Conservation (phyloP, 2,888 invertebrate genomes). For the Magallana nippona region DNA sequence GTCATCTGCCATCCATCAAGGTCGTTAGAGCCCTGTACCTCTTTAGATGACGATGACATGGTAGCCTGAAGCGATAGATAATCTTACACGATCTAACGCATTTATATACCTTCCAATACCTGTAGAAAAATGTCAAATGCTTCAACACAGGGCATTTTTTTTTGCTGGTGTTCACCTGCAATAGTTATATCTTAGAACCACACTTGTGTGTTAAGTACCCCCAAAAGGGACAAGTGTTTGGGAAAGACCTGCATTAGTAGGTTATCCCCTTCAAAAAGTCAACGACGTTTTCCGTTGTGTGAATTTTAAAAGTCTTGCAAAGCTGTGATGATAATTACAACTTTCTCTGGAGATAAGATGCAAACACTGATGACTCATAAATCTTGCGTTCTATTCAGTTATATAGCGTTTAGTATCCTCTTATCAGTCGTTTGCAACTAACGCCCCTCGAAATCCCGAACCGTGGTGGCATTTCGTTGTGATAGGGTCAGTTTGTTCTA, state of each 20-base stretch:
- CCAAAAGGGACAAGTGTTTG: too few species aligned
- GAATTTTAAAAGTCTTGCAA: neutral
- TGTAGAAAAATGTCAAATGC: conserved; percentile 14
- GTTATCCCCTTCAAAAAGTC: too few species aligned
- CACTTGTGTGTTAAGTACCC: too few species aligned
- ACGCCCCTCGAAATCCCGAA: conserved; percentile 14
- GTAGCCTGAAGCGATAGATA: neutral
- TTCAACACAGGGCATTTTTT: neutral
- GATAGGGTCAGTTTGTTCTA: conserved; percentile 30
- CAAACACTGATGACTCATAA: conserved; percentile 24
- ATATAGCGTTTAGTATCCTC: conserved; percentile 22
- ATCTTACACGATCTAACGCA: conserved; percentile 25
- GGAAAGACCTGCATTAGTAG: too few species aligned
- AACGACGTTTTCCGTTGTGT: neutral
- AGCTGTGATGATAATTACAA: neutral
- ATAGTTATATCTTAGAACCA: too few species aligned
- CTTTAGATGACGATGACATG: conserved; percentile 35
- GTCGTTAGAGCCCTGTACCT: conserved; percentile 29
- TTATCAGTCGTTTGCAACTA: conserved; percentile 30
- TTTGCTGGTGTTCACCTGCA: neutral
- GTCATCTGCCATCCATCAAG: conserved; percentile 38
- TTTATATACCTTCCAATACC: conserved; percentile 30
- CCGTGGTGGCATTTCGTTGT: conserved; percentile 16
- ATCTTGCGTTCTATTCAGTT: conserved; percentile 12
- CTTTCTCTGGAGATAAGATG: conserved; percentile 28